These are phyloP conservation scores for Micropterix aruncella DNA, from an alignment of 2,888 invertebrate genomes.

Conservation along the genomic window DNA sequence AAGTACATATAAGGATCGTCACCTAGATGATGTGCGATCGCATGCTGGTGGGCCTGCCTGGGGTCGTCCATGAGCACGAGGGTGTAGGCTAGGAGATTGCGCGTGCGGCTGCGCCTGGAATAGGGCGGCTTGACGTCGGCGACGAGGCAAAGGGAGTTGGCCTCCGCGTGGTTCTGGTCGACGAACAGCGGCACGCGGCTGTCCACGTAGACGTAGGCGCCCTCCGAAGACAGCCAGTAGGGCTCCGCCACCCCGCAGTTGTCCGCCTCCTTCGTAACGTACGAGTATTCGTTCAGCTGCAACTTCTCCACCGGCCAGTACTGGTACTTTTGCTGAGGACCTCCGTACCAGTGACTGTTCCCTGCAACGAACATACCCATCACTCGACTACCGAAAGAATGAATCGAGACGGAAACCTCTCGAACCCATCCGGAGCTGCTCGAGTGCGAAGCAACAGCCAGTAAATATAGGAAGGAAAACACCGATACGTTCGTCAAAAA, in stretches of 20 bases:
- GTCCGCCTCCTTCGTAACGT: conserved; percentile 39
- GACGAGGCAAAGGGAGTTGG: conserved; percentile 35
- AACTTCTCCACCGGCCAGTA: conserved; percentile 47
- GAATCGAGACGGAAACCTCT: background rate
- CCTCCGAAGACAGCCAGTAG: conserved; percentile 53
- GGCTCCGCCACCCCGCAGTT: conserved; percentile 44
- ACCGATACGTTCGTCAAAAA: background rate
- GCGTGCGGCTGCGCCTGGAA: conserved; percentile 24
- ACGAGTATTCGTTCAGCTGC: conserved; percentile 34
- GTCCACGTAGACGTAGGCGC: conserved; percentile 47
- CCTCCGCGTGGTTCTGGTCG: conserved; percentile 39
- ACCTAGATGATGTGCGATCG: conserved; percentile 42
- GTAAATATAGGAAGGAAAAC: background rate
- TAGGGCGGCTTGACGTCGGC: conserved; percentile 34
- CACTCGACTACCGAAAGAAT: background rate
- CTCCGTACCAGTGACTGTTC: conserved; percentile 47
- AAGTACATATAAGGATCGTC: no score
- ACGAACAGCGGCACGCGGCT: conserved; percentile 50
- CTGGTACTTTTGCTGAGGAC: conserved; percentile 41
- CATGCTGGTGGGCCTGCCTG: conserved; percentile 42
- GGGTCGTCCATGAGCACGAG: conserved; percentile 45
- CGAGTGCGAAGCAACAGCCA: background rate
- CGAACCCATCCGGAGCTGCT: background rate
- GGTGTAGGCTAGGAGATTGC: conserved; percentile 36
- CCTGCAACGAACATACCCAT: conserved; percentile 21